Evolutionary conservation across 2,888 invertebrate species (phyloP).

Genomic region (Drosophila macrothrix): DNA sequence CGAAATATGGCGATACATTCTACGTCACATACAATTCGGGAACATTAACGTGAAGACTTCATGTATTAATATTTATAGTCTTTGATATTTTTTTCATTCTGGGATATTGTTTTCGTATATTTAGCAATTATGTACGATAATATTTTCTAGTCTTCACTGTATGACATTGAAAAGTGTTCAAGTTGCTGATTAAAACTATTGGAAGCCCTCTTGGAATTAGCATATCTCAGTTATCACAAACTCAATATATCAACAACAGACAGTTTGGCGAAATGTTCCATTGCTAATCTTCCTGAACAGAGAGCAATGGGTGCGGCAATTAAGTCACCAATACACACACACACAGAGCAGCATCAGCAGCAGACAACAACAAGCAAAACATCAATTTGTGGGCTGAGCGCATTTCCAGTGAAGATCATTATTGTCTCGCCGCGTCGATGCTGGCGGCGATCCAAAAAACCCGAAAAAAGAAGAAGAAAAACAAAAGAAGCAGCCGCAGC

Average conservation of each 20-base stretch:
- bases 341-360: neutral
- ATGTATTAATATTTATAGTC: neutral
- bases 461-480: slow-evolving; percentile 11
- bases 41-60: neutral
- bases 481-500: neutral
- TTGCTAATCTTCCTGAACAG: slow-evolving; percentile 61
- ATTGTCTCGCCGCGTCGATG: slow-evolving; percentile 72
- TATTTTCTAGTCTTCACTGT: neutral
- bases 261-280: slow-evolving; percentile 38
- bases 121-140: neutral
- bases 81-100: neutral
- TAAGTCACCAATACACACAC: slow-evolving; percentile 62
- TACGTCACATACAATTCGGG: neutral
- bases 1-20: neutral
- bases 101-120: neutral
- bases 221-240: neutral
- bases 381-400: slow-evolving; percentile 40
- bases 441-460: slow-evolving; percentile 48
- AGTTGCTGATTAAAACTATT: neutral
- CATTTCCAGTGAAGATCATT: slow-evolving; percentile 76
- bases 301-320: slow-evolving; percentile 75
- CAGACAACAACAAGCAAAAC: slow-evolving; percentile 18
- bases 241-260: slow-evolving; percentile 18
- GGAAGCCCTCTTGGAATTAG: neutral
- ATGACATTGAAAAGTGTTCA: slow-evolving; percentile 1